Conservation (phyloP, 2,888 invertebrate species). For the Napeogenes sylphis region DNA sequence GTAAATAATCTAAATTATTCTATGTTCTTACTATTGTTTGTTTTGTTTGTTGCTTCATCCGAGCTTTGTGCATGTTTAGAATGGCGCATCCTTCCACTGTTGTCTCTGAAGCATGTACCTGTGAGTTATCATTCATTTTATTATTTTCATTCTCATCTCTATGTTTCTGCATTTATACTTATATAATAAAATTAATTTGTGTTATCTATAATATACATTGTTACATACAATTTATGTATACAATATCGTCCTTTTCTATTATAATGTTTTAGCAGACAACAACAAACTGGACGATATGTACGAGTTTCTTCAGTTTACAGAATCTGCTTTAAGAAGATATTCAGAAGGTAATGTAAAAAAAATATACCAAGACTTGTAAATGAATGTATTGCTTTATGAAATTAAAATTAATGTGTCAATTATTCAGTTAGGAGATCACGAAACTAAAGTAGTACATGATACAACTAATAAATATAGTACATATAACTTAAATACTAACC, state of each 20-base stretch:
- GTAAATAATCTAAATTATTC: too few species aligned
- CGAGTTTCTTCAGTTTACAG: constrained; percentile 27
- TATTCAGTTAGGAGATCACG: too few species aligned
- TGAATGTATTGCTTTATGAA: too few species aligned
- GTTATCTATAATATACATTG: not conserved
- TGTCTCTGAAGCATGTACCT: constrained; percentile 27
- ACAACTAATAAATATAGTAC: too few species aligned
- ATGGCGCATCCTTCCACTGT: constrained; percentile 37
- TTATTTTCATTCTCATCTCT: too few species aligned
- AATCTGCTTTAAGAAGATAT: constrained; percentile 27
- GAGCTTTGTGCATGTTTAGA: constrained; percentile 32
- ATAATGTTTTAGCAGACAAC: constrained; percentile 11
- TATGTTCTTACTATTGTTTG: constrained; percentile 18
- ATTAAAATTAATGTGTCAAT: too few species aligned
- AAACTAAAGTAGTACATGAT: too few species aligned
- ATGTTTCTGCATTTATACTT: too few species aligned
- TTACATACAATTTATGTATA: too few species aligned
- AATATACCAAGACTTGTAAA: too few species aligned
- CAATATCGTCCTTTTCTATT: too few species aligned
- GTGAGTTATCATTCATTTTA: constrained; percentile 20
- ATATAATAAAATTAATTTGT: constrained; percentile 1
- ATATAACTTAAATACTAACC: constrained; percentile 1
- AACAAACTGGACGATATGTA: constrained; percentile 17
- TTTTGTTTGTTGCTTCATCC: constrained; percentile 28
- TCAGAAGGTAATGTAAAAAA: constrained; percentile 11